Evolutionary conservation across 1,140 invertebrate species (phyloP), one percentile per base, ranked within the genome.

Genomic region (Lanistes nyassanus): DNA sequence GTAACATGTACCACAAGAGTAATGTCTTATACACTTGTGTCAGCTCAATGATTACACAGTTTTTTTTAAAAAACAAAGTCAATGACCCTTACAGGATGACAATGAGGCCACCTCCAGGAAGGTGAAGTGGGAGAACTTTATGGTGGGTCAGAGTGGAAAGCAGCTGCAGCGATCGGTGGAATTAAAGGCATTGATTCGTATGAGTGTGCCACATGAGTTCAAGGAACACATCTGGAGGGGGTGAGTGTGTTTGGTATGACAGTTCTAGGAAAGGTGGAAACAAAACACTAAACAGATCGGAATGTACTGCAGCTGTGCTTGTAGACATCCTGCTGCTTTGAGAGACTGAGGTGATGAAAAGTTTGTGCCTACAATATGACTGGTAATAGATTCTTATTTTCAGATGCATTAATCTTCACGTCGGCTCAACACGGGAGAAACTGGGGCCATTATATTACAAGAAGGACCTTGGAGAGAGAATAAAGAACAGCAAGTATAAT

Each of bases 121-220:
- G 47, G 75, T 85, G 0, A 89, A 88, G 73, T 91, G 90, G 90
- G 90, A 91, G 76, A 89, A 89, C 47, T 90, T 84, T 73, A 85
- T 91, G 76, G 85, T 85, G 29, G 84, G 83, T 60, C 80, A 74
- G 3, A 76, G 78, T n/a, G 82, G 83, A 53, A 84, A 84, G 75
- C 79, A 84, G 53, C 70, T 90, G 5, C 71, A 77, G 0, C 72
- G 83, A 51, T 83, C 81, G 26, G 70, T 82, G 34, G 91, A 91
- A 75, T 79, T 91, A 29, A 90, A 91, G 70, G 67, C 69, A 31
- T 78, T 92, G 23, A 88, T 92, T n/a, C 82, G 91, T 23, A 80
- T 82, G 53, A 91, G 91, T n/a, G 86, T 92, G 37, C 90, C 91
- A n/a, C 83, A 88, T 56, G 87, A 90, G 53, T 81, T 89, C 76